phyloP scores from a whole-genome alignment of 2,113 vertebrate species.

The Hemiprocne comata region DNA sequence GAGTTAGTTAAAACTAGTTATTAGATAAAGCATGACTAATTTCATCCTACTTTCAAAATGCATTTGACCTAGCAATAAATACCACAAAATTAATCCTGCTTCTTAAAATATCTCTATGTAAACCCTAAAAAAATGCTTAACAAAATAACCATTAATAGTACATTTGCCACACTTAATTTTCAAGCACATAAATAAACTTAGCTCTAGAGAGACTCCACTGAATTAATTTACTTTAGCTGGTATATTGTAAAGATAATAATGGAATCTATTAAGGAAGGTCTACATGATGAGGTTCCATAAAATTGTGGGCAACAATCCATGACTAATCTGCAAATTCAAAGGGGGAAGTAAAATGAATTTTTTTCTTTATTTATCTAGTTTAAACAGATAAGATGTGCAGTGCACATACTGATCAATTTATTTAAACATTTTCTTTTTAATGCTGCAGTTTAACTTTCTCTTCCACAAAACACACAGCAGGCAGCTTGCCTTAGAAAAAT shows the following conservation, averaged over 20 bases:
- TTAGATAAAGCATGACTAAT: background rate
- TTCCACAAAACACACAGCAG: background rate
- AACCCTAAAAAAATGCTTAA: background rate
- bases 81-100: conserved; percentile 10
- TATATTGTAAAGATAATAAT: conserved; percentile 45
- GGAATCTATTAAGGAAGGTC: conserved; percentile 24
- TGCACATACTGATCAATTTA: background rate
- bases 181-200: background rate
- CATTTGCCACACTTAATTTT: conserved; percentile 16
- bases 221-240: conserved; percentile 41
- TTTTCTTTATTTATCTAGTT: conserved; percentile 6
- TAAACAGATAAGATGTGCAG: background rate
- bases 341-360: background rate
- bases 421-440: conserved; percentile 10
- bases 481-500: background rate
- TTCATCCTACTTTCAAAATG: background rate
- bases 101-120: background rate
- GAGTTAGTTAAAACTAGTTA: background rate
- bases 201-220: background rate
- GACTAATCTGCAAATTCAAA: conserved; percentile 43
- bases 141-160: background rate
- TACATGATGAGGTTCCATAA: conserved; percentile 18
- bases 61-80: conserved; percentile 3
- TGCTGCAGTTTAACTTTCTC: background rate
- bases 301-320: conserved; percentile 37